Evolutionary conservation across 2,113 vertebrate genomes (phyloP), one percentile per base, ranked within the genome.

Genomic region (Cyprinodon brontotheroides): DNA sequence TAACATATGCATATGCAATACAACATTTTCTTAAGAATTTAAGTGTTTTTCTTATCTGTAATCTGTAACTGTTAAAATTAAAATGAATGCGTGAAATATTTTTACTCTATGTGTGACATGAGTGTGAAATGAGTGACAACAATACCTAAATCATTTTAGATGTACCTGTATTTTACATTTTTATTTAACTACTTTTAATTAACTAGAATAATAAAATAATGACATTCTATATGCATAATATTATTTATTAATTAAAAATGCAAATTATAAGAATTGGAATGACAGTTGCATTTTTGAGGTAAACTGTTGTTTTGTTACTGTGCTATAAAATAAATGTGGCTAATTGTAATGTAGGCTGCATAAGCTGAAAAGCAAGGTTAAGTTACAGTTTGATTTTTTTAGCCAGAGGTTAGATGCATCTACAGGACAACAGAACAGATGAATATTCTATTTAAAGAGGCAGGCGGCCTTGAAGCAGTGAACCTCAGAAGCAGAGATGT

Each of bases 381-480:
- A 82, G 47, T 39, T 74, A 63, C 57, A 40, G 50, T 64, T 77
- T 80, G 75, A 85, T 86, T 84, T 80, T 50, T 50, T 41, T 65
- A 66, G 77, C 76, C 39, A 87, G 83, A 83, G 81, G 87, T 89
- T 87, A 29, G 77, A 59, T 57, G 74, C 78, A 85, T 86, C 83
- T 67, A 36, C 9, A 81, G 80, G 72, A 86, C 86, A 88, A 79
- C 71, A 65, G 80, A 69, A 78, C 59, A 67, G 80, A 88, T 88
- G 77, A 89, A 90, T 87, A 87, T 85, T 87, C 79, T 76, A 79
- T 89, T 83, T 79, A 84, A 78, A 78, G 65, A 87, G 83, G 75
- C 61, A 79, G 77, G 81, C 77, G 70, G 87, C 87, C 86, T 90
- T 87, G 86, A 87, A 86, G 82, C 86, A 76, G 53, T 72, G 75